These are phyloP conservation scores for Acrobasis suavella DNA, from an alignment of 2,888 invertebrate genomes.

Conservation along the genomic window DNA sequence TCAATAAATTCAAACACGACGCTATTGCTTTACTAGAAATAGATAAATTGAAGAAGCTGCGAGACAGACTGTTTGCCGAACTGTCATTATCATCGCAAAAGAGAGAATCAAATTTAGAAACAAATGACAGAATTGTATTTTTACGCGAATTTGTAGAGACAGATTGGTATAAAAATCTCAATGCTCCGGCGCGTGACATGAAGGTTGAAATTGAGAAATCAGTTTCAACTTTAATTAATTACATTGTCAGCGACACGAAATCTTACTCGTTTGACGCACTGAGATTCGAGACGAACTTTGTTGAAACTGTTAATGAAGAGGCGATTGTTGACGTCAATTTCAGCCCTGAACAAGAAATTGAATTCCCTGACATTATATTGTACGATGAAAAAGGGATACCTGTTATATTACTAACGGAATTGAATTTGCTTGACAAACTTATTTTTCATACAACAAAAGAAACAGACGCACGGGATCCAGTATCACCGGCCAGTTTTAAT, in stretches of 20 bases:
- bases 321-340: slow-evolving; percentile 42
- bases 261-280: slow-evolving; percentile 49
- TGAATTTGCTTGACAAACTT: slow-evolving; percentile 45
- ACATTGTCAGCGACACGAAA: slow-evolving; percentile 47
- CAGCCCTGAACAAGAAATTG: slow-evolving; percentile 44
- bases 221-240: slow-evolving; percentile 49
- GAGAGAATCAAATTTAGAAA: slow-evolving; percentile 30
- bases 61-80: slow-evolving; percentile 38
- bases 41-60: slow-evolving; percentile 41
- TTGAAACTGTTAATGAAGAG: slow-evolving; percentile 37
- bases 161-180: slow-evolving; percentile 41
- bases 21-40: slow-evolving; percentile 42
- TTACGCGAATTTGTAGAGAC: slow-evolving; percentile 36
- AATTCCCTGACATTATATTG: slow-evolving; percentile 51
- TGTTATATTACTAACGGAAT: slow-evolving; percentile 43
- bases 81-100: slow-evolving; percentile 27
- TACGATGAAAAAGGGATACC: slow-evolving; percentile 51
- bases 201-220: slow-evolving; percentile 46
- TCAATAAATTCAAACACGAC: slow-evolving; percentile 35
- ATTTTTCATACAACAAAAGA: slow-evolving; percentile 37
- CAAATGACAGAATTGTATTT: slow-evolving; percentile 39
- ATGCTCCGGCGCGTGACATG: slow-evolving; percentile 11
- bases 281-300: slow-evolving; percentile 41
- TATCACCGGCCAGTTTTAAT: slow-evolving; percentile 40
- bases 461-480: slow-evolving; percentile 9